Evolutionary conservation across 2,113 vertebrate genomes (phyloP), one percentile per base, ranked within the genome.

Genomic region (Erythrocercus mccallii): DNA sequence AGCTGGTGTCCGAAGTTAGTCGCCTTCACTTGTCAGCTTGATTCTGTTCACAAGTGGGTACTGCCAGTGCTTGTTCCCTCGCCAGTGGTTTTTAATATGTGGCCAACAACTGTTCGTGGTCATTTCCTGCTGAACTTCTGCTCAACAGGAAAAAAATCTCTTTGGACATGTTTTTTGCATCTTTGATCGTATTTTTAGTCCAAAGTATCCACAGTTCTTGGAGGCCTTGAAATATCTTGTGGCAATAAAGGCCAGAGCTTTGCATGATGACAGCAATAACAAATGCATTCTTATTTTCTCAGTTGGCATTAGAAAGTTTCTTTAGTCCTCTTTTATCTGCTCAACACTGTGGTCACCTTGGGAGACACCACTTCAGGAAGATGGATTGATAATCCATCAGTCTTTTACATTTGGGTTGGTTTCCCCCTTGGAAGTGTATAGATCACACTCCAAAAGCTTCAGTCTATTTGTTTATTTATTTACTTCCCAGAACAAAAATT

Each of bases 331-430:
- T 97, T 96, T 38, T 90, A 21, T 91, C 92, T 94, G 60, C 85
- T 88, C 85, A 95, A 62, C 56, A 44, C 74, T 92, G 54, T 71
- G 93, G 92, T 95, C 73, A 92, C 60, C 61, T 58, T 96, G 90
- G 95, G 95, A 97, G 94, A 93, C 90, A 95, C 42, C 95, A 94
- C 84, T 97, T 96, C 62, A 53, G 85, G 76, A 95, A 93, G 54
- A 47, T 47, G 45, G 45, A 47, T 47, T 47, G 40, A 30, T 60
- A 74, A 74, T 83, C 88, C 78, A 61, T 96, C 89, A 93, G 78
- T 95, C 70, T 94, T 96, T 92, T 93, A 86, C 86, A 70, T 40
- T 91, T 76, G 89, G 61, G 65, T 86, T 83, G 82, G 61, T 92
- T 92, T 90, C n/a, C 23, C 58, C 42, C 79, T 80, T 85, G 69